Base-by-base conservation (phyloP, 2,888 invertebrate species). In the Atrina japonica region DNA sequence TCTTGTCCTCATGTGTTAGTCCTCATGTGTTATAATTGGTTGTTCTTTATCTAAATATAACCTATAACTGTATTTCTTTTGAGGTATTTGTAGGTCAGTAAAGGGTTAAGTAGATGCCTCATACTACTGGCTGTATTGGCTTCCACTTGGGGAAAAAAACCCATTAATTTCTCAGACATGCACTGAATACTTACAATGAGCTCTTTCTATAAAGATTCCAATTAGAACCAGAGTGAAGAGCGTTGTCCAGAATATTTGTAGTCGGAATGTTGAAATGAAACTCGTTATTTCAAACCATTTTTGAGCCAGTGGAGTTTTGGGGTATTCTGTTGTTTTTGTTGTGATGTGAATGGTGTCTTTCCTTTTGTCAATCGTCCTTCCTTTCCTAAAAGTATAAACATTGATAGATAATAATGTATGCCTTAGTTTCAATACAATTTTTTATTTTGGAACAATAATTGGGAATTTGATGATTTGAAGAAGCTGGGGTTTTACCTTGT, bases 181-280 rank as follows among this genome's bases (percentile, higher is more conserved):
- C n/a, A n/a, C 21, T 11, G 25, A 27, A 47, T 21, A 83, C 86
- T 75, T 77, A 86, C 86, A 84, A 49, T 77, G 73, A 25, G 84
- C 81, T 65, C 85, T 88, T 82, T 93, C 93, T 0, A 91, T 88
- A 83, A 93, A 93, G 76, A 93, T 91, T 14, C 91, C 91, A 29
- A 92, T 66, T 29, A 93, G 84, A 0, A 93, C 89, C 11, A 92
- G 80, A 9, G 92, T 93, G 81, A 93, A 93, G 18, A 93, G 83
- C 7, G 90, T 85, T 16, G 91, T 75, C 93, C 93, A 93, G 86
- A 93, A 93, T 69, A 93, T 92, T 78, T 93, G 91, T 66, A 91
- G 90, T n/a, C 91, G 89, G 78, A 93, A 91, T 74, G 92, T 90
- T 80, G 92, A 92, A 35, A 93, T 85, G 75, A 91, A 91, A 16